Conservation (phyloP, 1,140 invertebrate genomes). For the Vanessa tameamea region DNA sequence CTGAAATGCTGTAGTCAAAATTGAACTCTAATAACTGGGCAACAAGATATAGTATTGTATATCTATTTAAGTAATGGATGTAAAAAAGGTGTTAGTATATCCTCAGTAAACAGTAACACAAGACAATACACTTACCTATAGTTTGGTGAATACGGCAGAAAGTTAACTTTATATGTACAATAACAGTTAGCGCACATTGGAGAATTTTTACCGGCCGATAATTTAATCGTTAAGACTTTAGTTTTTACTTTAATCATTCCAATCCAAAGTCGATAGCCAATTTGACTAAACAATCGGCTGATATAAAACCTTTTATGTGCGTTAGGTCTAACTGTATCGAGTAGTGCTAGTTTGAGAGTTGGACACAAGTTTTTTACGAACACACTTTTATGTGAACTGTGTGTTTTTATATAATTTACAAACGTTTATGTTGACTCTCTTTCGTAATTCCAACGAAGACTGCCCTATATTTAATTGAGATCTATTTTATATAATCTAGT, state of each 20-base stretch:
- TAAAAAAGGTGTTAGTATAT: slow-evolving; percentile 53
- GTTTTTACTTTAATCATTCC: not conserved
- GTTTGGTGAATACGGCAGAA: slow-evolving; percentile 78
- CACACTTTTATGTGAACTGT: slow-evolving; percentile 57
- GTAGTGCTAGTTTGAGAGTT: slow-evolving; percentile 72
- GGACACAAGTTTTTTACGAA: slow-evolving; percentile 65
- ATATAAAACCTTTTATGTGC: slow-evolving; percentile 10
- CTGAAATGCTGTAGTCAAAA: slow-evolving; percentile 17
- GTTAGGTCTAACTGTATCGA: slow-evolving; percentile 52
- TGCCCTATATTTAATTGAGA: slow-evolving; percentile 80
- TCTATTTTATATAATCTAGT: slow-evolving; percentile 80
- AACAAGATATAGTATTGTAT: slow-evolving; percentile 32
- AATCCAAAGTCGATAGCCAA: not conserved
- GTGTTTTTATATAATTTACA: slow-evolving; percentile 67
- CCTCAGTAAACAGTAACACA: slow-evolving; percentile 73
- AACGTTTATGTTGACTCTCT: slow-evolving; percentile 73
- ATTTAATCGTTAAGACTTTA: not conserved
- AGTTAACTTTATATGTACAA: slow-evolving; percentile 71
- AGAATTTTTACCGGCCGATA: slow-evolving; percentile 10
- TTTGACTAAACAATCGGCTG: not conserved
- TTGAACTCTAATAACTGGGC: slow-evolving; percentile 22
- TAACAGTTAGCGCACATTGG: slow-evolving; percentile 19
- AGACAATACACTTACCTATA: slow-evolving; percentile 79
- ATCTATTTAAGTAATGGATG: slow-evolving; percentile 32
- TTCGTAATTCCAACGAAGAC: slow-evolving; percentile 79